phyloP scores from a whole-genome alignment of 2,888 invertebrate genomes.

The Pimpla rufipes region DNA sequence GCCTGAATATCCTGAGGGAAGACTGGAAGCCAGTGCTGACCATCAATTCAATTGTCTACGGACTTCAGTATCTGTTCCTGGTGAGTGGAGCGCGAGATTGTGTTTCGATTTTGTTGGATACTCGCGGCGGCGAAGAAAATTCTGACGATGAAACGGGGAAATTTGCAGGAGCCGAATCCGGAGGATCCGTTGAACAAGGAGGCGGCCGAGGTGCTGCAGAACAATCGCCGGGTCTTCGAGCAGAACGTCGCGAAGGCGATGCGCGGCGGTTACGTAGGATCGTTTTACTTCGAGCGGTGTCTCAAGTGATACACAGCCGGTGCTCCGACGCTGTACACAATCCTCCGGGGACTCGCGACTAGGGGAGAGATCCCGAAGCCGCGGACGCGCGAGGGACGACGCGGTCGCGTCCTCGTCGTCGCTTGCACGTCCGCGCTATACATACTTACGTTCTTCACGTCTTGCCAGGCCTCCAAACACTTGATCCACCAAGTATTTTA shows the following conservation, averaged over 20 bases:
- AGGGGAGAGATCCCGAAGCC: constrained; percentile 75
- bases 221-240: constrained; percentile 97
- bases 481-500: constrained; percentile 81
- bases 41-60: constrained; percentile 98
- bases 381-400: constrained; percentile 72
- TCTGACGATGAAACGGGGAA: too few species aligned
- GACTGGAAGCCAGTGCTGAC: constrained; percentile 99
- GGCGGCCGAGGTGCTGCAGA: constrained; percentile 98
- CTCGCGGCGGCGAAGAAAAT: too few species aligned
- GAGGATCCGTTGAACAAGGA: constrained; percentile 99
- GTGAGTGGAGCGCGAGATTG: constrained; percentile 87
- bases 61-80: constrained; percentile 98
- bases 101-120: too few species aligned
- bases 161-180: constrained; percentile 96
- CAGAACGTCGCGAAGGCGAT: constrained; percentile 98
- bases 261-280: constrained; percentile 97
- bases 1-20: constrained; percentile 98
- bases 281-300: constrained; percentile 97
- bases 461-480: constrained; percentile 82
- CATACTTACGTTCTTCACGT: constrained; percentile 81
- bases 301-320: constrained; percentile 91
- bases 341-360: constrained; percentile 76
- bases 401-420: constrained; percentile 71
- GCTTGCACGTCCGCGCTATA: constrained; percentile 79
- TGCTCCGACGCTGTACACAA: constrained; percentile 78